These are phyloP conservation scores for Cephus cinctus DNA, from an alignment of 1,140 invertebrate genomes.

Conservation along the genomic window DNA sequence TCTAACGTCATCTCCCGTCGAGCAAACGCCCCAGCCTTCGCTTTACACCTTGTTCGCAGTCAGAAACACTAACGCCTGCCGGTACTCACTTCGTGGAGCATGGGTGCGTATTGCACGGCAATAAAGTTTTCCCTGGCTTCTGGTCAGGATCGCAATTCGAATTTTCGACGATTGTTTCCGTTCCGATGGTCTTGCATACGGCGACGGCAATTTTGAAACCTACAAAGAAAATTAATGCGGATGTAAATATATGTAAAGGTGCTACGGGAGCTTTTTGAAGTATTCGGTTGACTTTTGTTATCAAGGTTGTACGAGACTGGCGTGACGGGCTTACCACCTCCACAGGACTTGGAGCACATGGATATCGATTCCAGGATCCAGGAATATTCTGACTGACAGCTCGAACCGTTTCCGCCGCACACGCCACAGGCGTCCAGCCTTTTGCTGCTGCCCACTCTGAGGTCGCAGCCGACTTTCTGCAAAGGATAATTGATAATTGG, in stretches of 20 bases:
- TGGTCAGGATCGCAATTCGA: conserved; percentile 74
- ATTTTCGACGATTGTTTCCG: conserved; percentile 74
- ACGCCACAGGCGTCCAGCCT: conserved; percentile 86
- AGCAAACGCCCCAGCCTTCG: not conserved
- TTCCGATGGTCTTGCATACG: conserved; percentile 72
- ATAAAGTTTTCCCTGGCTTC: conserved; percentile 72
- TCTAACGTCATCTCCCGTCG: not conserved
- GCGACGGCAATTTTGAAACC: conserved; percentile 82
- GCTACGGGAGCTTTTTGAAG: no score
- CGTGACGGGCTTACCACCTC: conserved; percentile 74
- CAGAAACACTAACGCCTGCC: conserved; percentile 19
- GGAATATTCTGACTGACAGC: conserved; percentile 77
- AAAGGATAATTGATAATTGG: no score
- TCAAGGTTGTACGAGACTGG: no score
- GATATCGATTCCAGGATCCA: conserved; percentile 81
- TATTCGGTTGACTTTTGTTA: no score
- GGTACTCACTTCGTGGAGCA: conserved; percentile 82
- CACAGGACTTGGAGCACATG: conserved; percentile 85
- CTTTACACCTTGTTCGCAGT: not conserved
- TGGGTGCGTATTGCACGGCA: conserved; percentile 80
- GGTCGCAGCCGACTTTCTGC: conserved; percentile 87
- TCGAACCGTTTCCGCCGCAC: conserved; percentile 85
- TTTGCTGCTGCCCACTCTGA: conserved; percentile 79
- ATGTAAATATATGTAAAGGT: no score
- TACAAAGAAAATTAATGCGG: conserved; percentile 45